These are phyloP conservation scores for Tringa solitaria DNA, from an alignment of 2,113 vertebrate genomes.

Conservation along the genomic window DNA sequence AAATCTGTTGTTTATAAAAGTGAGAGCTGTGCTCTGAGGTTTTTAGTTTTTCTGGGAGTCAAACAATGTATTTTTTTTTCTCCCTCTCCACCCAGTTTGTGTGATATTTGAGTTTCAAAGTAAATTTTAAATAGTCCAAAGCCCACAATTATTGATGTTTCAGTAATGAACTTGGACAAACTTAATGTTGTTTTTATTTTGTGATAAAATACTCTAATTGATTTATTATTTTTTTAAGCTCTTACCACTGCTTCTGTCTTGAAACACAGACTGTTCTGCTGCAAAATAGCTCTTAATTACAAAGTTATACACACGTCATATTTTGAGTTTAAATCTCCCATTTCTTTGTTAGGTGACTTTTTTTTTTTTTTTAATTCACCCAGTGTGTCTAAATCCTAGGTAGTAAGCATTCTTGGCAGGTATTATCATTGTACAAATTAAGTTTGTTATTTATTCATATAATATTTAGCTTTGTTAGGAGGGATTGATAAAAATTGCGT, in stretches of 20 bases:
- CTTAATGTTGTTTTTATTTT: background rate
- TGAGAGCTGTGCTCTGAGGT: background rate
- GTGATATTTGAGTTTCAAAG: background rate
- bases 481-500: background rate
- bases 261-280: background rate
- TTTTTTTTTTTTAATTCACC: background rate
- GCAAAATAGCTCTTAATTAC: background rate
- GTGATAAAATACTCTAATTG: background rate
- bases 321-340: background rate
- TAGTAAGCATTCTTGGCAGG: background rate
- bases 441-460: background rate
- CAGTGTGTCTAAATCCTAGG: background rate
- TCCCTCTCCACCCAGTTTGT: background rate
- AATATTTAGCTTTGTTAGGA: background rate
- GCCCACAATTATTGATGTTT: background rate
- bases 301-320: background rate
- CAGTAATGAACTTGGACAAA: background rate
- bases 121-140: background rate
- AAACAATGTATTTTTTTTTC: background rate
- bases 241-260: background rate
- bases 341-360: background rate
- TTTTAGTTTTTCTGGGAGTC: background rate
- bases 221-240: background rate
- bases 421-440: background rate
- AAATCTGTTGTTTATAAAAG: background rate